These are phyloP conservation scores for Poecilia velifera DNA, from an alignment of 2,797 vertebrate genomes.

Conservation along the genomic window DNA sequence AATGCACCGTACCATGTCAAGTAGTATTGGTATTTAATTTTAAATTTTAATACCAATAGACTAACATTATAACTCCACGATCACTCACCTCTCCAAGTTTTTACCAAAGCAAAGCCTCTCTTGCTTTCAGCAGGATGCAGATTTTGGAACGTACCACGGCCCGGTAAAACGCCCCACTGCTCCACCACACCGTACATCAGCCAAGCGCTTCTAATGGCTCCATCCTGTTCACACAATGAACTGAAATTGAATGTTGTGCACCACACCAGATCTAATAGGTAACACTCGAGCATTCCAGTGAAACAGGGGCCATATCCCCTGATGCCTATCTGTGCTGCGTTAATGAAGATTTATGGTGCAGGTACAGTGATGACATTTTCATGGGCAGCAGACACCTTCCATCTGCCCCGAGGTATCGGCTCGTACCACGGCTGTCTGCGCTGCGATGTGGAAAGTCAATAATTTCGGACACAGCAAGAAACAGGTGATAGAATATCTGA, in stretches of 20 bases:
- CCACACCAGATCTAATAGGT: conserved; percentile 42
- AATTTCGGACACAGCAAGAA: conserved; percentile 36
- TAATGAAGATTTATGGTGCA: conserved; percentile 74
- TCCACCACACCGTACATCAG: conserved; percentile 38
- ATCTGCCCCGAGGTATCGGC: conserved; percentile 49
- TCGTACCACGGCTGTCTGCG: conserved; percentile 48
- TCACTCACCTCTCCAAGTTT: not conserved
- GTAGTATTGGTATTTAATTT: not conserved
- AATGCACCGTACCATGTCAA: no score
- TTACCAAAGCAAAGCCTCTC: conserved; percentile 24
- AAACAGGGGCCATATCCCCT: conserved; percentile 57
- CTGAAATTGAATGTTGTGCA: conserved; percentile 51
- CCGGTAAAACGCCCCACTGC: conserved; percentile 32
- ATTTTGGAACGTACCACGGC: conserved; percentile 39
- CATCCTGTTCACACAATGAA: conserved; percentile 59
- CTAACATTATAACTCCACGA: not conserved
- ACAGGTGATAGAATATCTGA: conserved; percentile 26
- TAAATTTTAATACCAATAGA: not conserved
- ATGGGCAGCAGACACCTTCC: conserved; percentile 60
- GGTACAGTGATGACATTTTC: conserved; percentile 67
- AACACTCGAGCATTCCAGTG: conserved; percentile 54
- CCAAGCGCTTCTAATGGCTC: conserved; percentile 50
- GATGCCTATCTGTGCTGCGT: conserved; percentile 54
- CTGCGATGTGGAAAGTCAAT: conserved; percentile 46
- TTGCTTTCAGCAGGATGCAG: conserved; percentile 45